Base-by-base conservation (phyloP, 2,888 invertebrate species). In the Habrosyne pyritoides region DNA sequence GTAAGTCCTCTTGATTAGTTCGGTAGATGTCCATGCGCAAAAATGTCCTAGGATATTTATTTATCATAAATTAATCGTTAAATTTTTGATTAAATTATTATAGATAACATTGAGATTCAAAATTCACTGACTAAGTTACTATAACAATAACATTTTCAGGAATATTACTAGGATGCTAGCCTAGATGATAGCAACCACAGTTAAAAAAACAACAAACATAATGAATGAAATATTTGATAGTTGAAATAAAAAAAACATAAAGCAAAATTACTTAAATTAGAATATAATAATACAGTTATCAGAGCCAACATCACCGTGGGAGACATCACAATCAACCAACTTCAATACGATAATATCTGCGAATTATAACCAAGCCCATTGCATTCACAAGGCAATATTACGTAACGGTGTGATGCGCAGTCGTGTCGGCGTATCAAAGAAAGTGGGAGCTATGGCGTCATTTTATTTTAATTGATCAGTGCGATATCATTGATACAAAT, bases 341-440 rank as follows among this genome's bases (percentile, higher is more conserved):
- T 54, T 53, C 56, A 53, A 53, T 64, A 30, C 12, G 30, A 26
- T 50, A 50, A 28, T 50, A 28, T 28, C 60, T 54, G 61, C 56
- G 56, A 33, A 59, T 12, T 30, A 30, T 36, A 14, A 36, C 14
- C 36, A 14, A 36, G 36, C 56, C 47, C 61, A 55, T 52, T 52
- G 30, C 36, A 14, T n/a, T 33, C 33, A 33, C 33, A 33, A 2
- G 33, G n/a, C 10, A 8, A 12, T 47, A 30, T 69, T 69, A 67
- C 65, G 54, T 58, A 64, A 64, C 59, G 59, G 69, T 74, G 69
- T 75, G 66, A 71, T 56, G 18, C n/a, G 33, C 46, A 42, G 56
- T 53, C 50, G 47, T 48, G 47, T 42, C 54, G 64, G 63, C 52
- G 57, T 56, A 61, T 60, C 60, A 63, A 59, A 63, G 61, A 28